Evolutionary conservation across 2,113 vertebrate genomes (phyloP).

Genomic region (Amphiprion percula): DNA sequence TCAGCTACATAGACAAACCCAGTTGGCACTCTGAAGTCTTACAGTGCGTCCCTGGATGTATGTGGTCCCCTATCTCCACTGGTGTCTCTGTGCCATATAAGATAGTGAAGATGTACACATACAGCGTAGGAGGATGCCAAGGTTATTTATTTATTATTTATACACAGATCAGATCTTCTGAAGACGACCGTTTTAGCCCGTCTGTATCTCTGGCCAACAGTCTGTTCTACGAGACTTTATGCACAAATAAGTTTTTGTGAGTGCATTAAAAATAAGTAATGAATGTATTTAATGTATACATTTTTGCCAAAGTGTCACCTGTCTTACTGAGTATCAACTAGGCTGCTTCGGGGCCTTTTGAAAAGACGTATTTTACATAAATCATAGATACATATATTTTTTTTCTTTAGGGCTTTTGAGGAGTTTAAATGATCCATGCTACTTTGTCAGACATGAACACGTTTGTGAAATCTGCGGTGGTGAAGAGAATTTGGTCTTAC

Average conservation of each 20-base stretch:
- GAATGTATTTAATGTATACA: slow-evolving; percentile 74
- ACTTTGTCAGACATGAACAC: slow-evolving; percentile 52
- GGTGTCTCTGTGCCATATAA: slow-evolving; percentile 48
- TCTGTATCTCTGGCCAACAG: slow-evolving; percentile 48
- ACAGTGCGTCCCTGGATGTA: slow-evolving; percentile 60
- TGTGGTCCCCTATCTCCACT: slow-evolving; percentile 48
- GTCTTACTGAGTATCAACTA: slow-evolving; percentile 50
- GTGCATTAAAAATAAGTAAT: slow-evolving; percentile 65
- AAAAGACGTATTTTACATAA: slow-evolving; percentile 78
- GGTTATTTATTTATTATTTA: slow-evolving; percentile 67
- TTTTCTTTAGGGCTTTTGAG: slow-evolving; percentile 73
- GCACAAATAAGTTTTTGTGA: slow-evolving; percentile 59
- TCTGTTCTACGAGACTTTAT: slow-evolving; percentile 60
- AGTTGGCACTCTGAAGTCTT: slow-evolving; percentile 83
- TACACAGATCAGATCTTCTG: slow-evolving; percentile 58
- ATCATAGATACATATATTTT: slow-evolving; percentile 80
- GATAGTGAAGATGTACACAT: slow-evolving; percentile 39
- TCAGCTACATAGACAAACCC: slow-evolving; percentile 49
- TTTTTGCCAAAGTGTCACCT: slow-evolving; percentile 62
- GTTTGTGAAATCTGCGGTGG: slow-evolving; percentile 38
- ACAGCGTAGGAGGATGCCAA: slow-evolving; percentile 44
- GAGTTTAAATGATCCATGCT: slow-evolving; percentile 52
- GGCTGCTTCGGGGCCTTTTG: slow-evolving; percentile 58
- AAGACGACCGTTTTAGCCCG: slow-evolving; percentile 65
- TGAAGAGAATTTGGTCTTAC: slow-evolving; percentile 34